A percentile compares a stretch with the other conserved stretches of the same genome.
phyloP scores from a whole-genome alignment of 53 echinoderm and acorn worm species.

The Astropecten irregularis region DNA sequence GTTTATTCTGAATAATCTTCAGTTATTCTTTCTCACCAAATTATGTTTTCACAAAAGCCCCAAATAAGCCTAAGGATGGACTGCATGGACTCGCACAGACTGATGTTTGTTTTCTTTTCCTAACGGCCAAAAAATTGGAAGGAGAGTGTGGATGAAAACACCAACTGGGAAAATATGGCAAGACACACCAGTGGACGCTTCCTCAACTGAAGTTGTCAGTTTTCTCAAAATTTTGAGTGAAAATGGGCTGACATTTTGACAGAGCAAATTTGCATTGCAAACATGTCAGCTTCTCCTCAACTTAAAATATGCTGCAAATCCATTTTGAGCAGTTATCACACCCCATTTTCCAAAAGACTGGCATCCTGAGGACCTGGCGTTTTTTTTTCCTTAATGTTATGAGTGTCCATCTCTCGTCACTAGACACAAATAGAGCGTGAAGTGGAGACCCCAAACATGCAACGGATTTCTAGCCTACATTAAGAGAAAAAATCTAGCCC shows the following conservation, averaged over 20 bases:
- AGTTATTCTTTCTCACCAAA: too few relatives aligned
- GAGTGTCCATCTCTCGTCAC: conserved; percentile 40
- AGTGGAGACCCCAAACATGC: conserved; percentile 5
- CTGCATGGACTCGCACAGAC: too few relatives aligned
- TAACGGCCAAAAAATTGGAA: too few relatives aligned
- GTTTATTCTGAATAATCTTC: not conserved
- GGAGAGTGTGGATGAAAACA: not conserved
- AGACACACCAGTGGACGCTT: too few relatives aligned
- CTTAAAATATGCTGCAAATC: conserved; percentile 7
- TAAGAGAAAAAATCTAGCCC: not conserved
- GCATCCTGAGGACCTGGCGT: conserved; percentile 25
- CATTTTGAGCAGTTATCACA: conserved; percentile 31
- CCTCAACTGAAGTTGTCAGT: too few relatives aligned
- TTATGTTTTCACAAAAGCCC: too few relatives aligned
- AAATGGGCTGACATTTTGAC: not conserved
- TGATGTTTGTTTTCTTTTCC: too few relatives aligned
- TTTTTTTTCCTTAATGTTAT: conserved; percentile 21
- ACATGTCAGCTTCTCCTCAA: not conserved
- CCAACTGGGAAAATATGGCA: not conserved
- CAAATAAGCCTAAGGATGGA: too few relatives aligned
- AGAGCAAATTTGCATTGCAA: conserved; percentile 32
- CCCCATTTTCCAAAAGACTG: conserved; percentile 42
- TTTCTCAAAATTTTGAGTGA: too few relatives aligned
- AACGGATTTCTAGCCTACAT: conserved; percentile 17
- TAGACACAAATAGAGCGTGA: conserved; percentile 51